Conservation (phyloP, 2,888 invertebrate species). For the Xanthorhoe designata region DNA sequence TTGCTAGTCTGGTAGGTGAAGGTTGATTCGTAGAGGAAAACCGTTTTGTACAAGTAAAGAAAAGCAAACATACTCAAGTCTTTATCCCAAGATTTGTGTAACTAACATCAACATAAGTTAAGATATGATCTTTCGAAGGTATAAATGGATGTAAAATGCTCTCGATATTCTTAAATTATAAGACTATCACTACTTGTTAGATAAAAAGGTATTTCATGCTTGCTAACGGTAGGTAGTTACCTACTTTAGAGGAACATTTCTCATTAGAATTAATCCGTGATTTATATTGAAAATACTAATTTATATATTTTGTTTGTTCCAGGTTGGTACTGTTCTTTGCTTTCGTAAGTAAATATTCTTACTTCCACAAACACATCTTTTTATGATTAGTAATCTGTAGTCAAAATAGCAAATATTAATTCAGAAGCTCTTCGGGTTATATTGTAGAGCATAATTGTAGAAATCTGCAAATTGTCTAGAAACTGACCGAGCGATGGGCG, state of each 20-base stretch:
- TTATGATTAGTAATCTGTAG: background rate
- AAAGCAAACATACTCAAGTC: too few species aligned
- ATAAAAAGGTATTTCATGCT: too few species aligned
- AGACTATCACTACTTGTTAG: too few species aligned
- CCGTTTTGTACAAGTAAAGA: too few species aligned
- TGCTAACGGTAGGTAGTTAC: too few species aligned
- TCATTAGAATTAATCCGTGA: background rate
- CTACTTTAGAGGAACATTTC: background rate
- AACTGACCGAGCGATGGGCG: conserved; percentile 54
- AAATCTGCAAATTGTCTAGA: conserved; percentile 62
- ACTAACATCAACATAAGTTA: too few species aligned
- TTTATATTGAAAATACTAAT: background rate
- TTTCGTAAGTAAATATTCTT: background rate
- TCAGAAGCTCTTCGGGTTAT: background rate
- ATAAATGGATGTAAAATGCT: too few species aligned
- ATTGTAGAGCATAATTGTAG: conserved; percentile 43
- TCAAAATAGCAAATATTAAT: background rate
- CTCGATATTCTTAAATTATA: too few species aligned
- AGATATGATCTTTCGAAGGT: too few species aligned
- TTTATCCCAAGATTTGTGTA: too few species aligned
- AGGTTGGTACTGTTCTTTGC: conserved; percentile 20
- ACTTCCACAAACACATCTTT: background rate
- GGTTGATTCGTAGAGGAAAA: too few species aligned
- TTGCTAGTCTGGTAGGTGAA: too few species aligned
- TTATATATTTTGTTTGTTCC: conserved; percentile 25